A percentile compares a stretch with the other conserved stretches of the same genome.
Evolutionary conservation across 2,888 invertebrate species (phyloP).

Genomic region (Nomada hirtipes): DNA sequence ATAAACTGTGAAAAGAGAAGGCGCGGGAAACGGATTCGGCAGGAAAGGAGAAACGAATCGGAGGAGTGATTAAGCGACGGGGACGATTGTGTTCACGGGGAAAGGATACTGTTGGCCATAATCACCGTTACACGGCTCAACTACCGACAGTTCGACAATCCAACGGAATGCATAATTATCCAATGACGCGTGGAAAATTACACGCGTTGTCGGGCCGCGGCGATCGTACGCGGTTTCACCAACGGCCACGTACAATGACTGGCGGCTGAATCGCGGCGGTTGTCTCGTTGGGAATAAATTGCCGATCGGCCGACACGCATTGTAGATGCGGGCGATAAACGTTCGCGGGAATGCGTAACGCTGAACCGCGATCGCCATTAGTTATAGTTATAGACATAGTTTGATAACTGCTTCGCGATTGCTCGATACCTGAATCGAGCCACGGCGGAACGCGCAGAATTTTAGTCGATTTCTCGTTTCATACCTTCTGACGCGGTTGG

Average conservation of each 20-base stretch:
- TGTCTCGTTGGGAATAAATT: slow-evolving; percentile 21
- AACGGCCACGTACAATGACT: slow-evolving; percentile 46
- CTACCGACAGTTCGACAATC: slow-evolving; percentile 63
- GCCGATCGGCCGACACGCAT: slow-evolving; percentile 27
- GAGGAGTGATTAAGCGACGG: slow-evolving; percentile 37
- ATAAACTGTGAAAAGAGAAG: slow-evolving; percentile 9
- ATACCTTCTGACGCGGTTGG: not conserved
- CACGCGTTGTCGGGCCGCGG: slow-evolving; percentile 38
- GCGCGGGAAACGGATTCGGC: slow-evolving; percentile 52
- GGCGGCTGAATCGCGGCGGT: slow-evolving; percentile 26
- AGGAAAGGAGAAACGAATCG: slow-evolving; percentile 7
- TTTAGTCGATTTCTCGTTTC: not conserved
- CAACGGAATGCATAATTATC: slow-evolving; percentile 67
- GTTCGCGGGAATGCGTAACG: slow-evolving; percentile 32
- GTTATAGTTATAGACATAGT: not conserved
- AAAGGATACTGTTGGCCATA: slow-evolving; percentile 48
- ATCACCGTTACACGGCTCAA: slow-evolving; percentile 48
- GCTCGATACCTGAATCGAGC: not conserved
- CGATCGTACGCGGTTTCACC: slow-evolving; percentile 44
- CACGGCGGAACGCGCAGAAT: not conserved
- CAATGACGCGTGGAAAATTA: slow-evolving; percentile 65
- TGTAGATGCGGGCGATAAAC: slow-evolving; percentile 32
- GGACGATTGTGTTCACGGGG: slow-evolving; percentile 52
- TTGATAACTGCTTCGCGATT: not conserved
- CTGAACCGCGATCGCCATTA: slow-evolving; percentile 5